phyloP scores from a whole-genome alignment of 64 coral and sea anemone species.

The Anthopleura sola region DNA sequence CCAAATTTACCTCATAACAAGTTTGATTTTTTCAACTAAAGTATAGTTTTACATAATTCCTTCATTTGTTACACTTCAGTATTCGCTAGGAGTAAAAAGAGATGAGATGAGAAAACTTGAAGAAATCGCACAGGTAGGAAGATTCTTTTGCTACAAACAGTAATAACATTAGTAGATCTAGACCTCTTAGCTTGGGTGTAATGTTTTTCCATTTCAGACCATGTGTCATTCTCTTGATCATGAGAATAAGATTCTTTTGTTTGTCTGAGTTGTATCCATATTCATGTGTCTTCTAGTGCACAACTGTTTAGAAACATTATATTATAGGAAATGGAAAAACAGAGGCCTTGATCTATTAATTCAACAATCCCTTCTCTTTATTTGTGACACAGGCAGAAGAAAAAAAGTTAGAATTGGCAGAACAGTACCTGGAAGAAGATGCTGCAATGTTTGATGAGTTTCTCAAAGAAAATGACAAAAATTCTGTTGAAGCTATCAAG shows the following conservation, averaged over 20 bases:
- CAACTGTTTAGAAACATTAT: no score
- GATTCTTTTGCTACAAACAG: no score
- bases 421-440: slow-evolving; percentile 99
- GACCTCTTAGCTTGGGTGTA: no score
- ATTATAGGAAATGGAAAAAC: no score
- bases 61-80: slow-evolving; percentile 36
- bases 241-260: no score
- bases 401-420: slow-evolving; percentile 96
- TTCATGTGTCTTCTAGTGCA: no score
- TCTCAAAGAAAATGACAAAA: slow-evolving; percentile 99
- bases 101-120: slow-evolving; percentile 99
- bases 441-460: slow-evolving; percentile 99
- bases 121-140: slow-evolving; percentile 90
- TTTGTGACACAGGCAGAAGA: slow-evolving; percentile 68
- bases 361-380: neutral
- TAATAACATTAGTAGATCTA: no score
- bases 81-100: slow-evolving; percentile 96
- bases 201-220: no score
- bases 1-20: no score
- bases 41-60: no score
- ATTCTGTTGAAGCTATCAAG: slow-evolving; percentile 97
- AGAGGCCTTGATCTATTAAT: neutral
- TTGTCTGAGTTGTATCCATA: no score
- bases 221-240: no score
- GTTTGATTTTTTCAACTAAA: neutral